Percentiles rank a stretch among this genome's conserved stretches.
Conservation (phyloP, 1,140 invertebrate species). For the Linepithema humile region DNA sequence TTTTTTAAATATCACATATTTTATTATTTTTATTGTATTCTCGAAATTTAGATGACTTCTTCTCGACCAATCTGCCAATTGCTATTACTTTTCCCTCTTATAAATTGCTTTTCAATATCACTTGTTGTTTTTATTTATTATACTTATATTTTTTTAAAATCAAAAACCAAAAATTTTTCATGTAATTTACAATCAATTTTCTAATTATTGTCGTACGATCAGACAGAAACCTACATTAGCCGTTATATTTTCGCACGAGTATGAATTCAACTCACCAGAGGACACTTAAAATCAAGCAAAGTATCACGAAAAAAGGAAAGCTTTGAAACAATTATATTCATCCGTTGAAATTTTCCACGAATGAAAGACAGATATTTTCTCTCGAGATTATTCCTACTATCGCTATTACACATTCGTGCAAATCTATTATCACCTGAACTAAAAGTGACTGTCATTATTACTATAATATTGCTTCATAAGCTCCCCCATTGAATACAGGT, state of each 20-base stretch:
- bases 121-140: too few species aligned
- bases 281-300: constrained; percentile 49
- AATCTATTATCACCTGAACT: neutral
- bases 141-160: neutral
- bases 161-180: neutral
- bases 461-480: constrained; percentile 8
- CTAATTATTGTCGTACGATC: constrained; percentile 51
- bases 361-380: neutral
- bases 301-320: neutral
- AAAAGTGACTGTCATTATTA: constrained; percentile 17
- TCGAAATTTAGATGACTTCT: neutral
- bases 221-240: constrained; percentile 59
- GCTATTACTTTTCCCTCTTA: neutral
- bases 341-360: neutral
- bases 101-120: neutral
- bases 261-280: constrained; percentile 50
- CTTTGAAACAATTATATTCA: neutral
- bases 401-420: neutral
- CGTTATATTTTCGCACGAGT: neutral
- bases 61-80: neutral
- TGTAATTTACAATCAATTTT: neutral
- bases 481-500: neutral
- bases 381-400: neutral
- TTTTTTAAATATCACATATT: neutral
- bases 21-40: neutral